Evolutionary conservation across 2,113 vertebrate genomes (phyloP).

Genomic region (Marmota monax): DNA sequence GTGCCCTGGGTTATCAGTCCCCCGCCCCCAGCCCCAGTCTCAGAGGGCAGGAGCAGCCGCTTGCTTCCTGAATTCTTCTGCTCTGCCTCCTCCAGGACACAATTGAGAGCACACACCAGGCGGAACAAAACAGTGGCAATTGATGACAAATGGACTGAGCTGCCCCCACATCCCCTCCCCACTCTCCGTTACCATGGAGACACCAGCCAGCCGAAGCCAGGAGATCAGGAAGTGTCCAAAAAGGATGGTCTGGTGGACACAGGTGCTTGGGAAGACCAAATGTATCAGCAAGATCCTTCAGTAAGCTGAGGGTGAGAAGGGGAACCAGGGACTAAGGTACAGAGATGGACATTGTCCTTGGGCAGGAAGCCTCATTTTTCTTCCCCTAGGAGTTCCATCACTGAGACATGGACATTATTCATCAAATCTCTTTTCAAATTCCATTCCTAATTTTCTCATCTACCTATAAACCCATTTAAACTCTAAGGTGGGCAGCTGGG

Average conservation of each 20-base stretch:
- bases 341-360: background rate
- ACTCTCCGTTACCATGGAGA: slow-evolving; percentile 92
- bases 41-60: slow-evolving; percentile 79
- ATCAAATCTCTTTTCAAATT: background rate
- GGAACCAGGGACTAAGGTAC: background rate
- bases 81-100: slow-evolving; percentile 86
- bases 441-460: background rate
- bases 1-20: slow-evolving; percentile 62
- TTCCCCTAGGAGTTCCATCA: background rate
- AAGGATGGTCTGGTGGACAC: slow-evolving; percentile 85
- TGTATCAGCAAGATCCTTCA: slow-evolving; percentile 79
- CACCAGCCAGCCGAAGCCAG: slow-evolving; percentile 82
- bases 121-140: slow-evolving; percentile 94
- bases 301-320: slow-evolving; percentile 55
- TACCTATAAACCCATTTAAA: background rate
- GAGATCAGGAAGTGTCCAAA: slow-evolving; percentile 76
- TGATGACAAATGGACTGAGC: slow-evolving; percentile 96
- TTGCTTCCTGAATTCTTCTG: slow-evolving; percentile 85
- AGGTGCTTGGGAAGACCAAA: slow-evolving; percentile 87
- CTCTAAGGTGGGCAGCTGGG: background rate
- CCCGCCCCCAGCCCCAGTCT: background rate
- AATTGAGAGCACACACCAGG: slow-evolving; percentile 89
- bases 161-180: slow-evolving; percentile 82
- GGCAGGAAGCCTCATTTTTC: background rate
- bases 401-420: background rate